Evolutionary conservation across 2,888 invertebrate species (phyloP), one percentile per base, ranked within the genome.

Genomic region (Gnatocerus cornutus): DNA sequence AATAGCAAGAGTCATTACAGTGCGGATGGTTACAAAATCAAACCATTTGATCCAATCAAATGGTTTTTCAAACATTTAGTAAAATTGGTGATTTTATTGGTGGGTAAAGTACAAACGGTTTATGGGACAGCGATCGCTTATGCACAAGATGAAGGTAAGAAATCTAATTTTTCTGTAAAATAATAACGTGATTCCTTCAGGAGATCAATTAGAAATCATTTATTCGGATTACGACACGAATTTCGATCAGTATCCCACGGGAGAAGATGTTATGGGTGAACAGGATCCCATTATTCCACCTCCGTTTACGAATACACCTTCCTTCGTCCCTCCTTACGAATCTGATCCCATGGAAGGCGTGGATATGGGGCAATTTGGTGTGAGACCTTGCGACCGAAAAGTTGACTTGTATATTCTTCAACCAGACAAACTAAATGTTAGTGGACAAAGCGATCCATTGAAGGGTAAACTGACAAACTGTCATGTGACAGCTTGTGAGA

Each of bases 401-500:
- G 94, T 94, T 0, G 94, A 96, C 83, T 89, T 97, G 30, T 97
- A 95, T 84, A 91, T 93, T 68, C 84, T 95, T 39, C 95, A 95
- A 84, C 93, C 94, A 0, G 91, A 93, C 21, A 87, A 93, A 73
- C 88, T 95, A 41, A 94, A 92, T 79, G 93, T 90, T 56, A 91
- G 90, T 75, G 91, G 91, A 3, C 89, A 92, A 77, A 93, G 92
- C 74, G 95, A 94, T 85, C 95, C 95, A 27, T 87, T 95, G 1
- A 96, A 95, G 86, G 96, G 95, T 63, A 95, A 95, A 85, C 87
- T 95, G 46, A 95, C 94, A 39, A 96, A 95, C 83, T 96, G 95
- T 82, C 95, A 94, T 80, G 90, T 91, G 64, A 94, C 93, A 43
- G 95, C 94, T 71, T 96, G 96, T 82, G 95, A 95, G 84, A 92